These are phyloP conservation scores for Staurois parvus DNA, from an alignment of 2,797 vertebrate species.

Conservation along the genomic window DNA sequence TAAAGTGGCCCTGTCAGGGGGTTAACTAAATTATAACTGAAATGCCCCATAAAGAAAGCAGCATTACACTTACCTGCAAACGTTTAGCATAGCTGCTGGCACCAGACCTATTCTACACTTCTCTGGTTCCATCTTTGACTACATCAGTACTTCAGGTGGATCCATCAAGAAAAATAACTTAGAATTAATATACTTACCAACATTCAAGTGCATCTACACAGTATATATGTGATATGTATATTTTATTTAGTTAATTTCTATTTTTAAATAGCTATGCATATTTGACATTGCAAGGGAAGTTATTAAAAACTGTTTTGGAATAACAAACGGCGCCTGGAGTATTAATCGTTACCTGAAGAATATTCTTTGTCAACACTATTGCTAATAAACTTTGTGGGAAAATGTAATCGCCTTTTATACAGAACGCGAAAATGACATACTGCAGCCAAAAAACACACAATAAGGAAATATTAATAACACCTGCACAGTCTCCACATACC, in stretches of 20 bases:
- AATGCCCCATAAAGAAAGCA: too few species aligned
- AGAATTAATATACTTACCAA: too few species aligned
- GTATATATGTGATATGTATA: too few species aligned
- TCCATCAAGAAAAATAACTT: too few species aligned
- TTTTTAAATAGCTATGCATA: background rate
- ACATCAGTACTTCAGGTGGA: too few species aligned
- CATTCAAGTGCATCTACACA: too few species aligned
- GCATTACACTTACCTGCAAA: too few species aligned
- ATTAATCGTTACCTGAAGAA: constrained; percentile 19
- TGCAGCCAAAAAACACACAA: constrained; percentile 58
- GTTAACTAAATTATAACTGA: too few species aligned
- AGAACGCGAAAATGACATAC: constrained; percentile 24
- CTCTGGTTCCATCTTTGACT: too few species aligned
- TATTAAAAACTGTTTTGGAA: constrained; percentile 71
- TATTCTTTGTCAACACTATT: constrained; percentile 16
- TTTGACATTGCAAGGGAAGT: constrained; percentile 52
- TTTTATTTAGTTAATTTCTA: background rate
- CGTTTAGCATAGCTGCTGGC: too few species aligned
- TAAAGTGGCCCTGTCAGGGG: too few species aligned
- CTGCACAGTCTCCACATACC: constrained; percentile 55
- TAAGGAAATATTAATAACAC: constrained; percentile 62
- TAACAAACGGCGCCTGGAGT: background rate
- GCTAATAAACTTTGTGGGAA: constrained; percentile 29
- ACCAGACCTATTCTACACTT: too few species aligned
- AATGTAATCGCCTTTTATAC: constrained; percentile 37